A percentile compares a stretch with the other conserved stretches of the same genome.
These are phyloP conservation scores for Clarias gariepinus DNA, from an alignment of 2,113 vertebrate species.

Conservation along the genomic window DNA sequence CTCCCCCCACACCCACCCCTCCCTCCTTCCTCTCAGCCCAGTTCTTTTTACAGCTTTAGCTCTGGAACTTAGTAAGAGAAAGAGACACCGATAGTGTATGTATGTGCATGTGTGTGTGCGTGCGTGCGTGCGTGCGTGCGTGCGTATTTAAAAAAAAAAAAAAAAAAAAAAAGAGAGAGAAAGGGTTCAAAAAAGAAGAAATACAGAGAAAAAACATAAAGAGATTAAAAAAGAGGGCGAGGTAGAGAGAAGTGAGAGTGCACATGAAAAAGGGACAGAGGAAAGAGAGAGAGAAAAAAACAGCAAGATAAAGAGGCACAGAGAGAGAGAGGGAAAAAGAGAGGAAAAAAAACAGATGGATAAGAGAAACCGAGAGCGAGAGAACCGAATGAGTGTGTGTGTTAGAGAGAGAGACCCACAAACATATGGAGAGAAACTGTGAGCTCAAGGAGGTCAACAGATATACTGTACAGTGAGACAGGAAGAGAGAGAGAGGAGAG, in stretches of 20 bases:
- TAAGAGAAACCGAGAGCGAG: no score
- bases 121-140: slow-evolving; percentile 41
- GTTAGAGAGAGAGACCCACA: background rate
- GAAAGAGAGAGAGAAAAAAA: background rate
- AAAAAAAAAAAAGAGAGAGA: background rate
- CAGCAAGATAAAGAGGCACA: background rate
- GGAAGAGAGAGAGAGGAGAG: background rate
- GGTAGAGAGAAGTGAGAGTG: background rate
- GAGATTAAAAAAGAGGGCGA: background rate
- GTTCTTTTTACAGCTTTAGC: slow-evolving; percentile 68
- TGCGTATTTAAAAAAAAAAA: no score
- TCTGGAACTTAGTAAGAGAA: slow-evolving; percentile 69
- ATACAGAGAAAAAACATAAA: background rate
- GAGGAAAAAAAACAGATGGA: no score
- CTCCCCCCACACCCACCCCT: slow-evolving; percentile 3
- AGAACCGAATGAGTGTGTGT: no score
- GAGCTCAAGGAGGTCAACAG: no score
- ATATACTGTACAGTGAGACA: no score
- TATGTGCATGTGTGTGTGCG: background rate
- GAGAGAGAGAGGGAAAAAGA: background rate
- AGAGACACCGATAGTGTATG: slow-evolving; percentile 50
- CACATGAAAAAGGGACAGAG: background rate
- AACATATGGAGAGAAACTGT: no score
- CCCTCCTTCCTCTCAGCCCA: slow-evolving; percentile 22
- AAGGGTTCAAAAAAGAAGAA: background rate